Evolutionary conservation across 1,140 invertebrate genomes (phyloP).

Genomic region (Drosophila mayri): DNA sequence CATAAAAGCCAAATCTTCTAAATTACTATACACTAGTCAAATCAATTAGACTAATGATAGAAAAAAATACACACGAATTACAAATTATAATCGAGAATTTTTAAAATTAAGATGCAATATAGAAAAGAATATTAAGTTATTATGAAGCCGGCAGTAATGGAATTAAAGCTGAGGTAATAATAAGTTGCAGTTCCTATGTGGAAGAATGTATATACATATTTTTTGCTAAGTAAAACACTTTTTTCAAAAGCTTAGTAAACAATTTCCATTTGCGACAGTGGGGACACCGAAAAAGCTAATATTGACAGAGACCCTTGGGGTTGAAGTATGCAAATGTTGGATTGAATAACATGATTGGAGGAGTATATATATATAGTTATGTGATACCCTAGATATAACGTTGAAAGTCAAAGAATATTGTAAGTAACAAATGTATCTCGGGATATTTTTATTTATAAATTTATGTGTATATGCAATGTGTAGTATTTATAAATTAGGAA

Average conservation of each 20-base stretch:
- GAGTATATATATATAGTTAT: background rate
- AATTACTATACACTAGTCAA: background rate
- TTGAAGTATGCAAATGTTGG: slow-evolving; percentile 37
- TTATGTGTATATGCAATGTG: background rate
- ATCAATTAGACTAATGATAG: slow-evolving; percentile 32
- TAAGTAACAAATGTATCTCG: background rate
- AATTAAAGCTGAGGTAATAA: background rate
- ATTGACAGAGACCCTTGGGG: slow-evolving; percentile 25
- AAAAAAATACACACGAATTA: slow-evolving; percentile 14
- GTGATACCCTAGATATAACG: slow-evolving; percentile 1
- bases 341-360: slow-evolving; percentile 16
- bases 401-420: background rate
- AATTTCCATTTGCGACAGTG: slow-evolving; percentile 16
- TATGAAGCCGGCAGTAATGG: background rate
- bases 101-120: slow-evolving; percentile 22
- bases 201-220: background rate
- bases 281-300: slow-evolving; percentile 10
- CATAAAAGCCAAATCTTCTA: slow-evolving; percentile 1
- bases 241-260: slow-evolving; percentile 8
- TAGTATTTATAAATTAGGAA: background rate
- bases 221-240: background rate
- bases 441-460: too few relatives aligned
- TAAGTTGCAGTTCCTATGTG: background rate
- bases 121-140: background rate
- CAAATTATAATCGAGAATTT: slow-evolving; percentile 5